These are phyloP conservation scores for Callimico goeldii DNA, from an alignment of 2,797 vertebrate species.

Conservation along the genomic window DNA sequence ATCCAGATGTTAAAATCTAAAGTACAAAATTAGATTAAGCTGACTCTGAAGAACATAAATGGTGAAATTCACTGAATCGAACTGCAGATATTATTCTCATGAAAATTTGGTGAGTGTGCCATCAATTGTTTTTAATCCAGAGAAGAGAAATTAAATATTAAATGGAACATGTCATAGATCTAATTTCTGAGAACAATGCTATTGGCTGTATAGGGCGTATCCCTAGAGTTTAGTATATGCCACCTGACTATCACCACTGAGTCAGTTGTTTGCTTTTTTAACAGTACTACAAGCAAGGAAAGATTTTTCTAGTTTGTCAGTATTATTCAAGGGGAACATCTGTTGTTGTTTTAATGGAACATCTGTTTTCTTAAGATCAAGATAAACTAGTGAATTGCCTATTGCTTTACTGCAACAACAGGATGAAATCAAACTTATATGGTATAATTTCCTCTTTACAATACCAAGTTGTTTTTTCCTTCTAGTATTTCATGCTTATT, in stretches of 20 bases:
- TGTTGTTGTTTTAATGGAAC: background rate
- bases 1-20: background rate
- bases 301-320: background rate
- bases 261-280: background rate
- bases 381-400: background rate
- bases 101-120: background rate
- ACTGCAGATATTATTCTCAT: background rate
- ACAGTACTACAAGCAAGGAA: background rate
- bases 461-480: background rate
- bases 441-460: background rate
- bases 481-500: background rate
- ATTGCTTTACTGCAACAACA: background rate
- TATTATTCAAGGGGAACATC: background rate
- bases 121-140: background rate
- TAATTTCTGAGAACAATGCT: background rate
- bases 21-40: background rate
- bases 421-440: background rate
- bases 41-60: background rate
- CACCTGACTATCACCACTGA: background rate
- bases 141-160: background rate
- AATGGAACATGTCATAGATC: background rate
- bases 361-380: background rate
- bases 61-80: background rate
- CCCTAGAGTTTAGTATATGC: background rate
- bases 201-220: background rate